These are phyloP conservation scores for Galerucella nymphaeae DNA, from an alignment of 2,888 invertebrate species.

Conservation along the genomic window DNA sequence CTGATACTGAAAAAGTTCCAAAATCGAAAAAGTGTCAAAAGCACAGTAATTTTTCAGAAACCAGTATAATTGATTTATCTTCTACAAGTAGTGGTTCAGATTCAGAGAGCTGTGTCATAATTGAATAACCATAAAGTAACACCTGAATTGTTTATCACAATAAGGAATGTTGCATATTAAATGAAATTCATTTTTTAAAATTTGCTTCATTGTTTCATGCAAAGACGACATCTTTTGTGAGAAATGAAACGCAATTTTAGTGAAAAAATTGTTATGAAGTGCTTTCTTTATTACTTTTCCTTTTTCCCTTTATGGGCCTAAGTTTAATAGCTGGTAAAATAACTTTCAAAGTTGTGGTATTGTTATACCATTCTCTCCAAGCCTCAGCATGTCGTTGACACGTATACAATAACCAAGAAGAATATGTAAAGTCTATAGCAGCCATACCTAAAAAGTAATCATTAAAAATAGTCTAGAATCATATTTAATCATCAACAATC, in stretches of 20 bases:
- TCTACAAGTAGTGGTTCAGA: neutral
- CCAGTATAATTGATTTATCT: neutral
- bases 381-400: conserved; percentile 60
- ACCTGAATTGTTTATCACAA: neutral
- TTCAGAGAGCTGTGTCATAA: neutral
- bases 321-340: conserved; percentile 58
- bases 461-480: neutral
- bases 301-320: conserved; percentile 35
- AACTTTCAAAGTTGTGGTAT: conserved; percentile 59
- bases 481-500: conserved; percentile 14
- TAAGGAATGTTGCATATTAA: neutral
- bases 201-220: no score
- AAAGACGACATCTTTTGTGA: neutral
- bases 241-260: neutral
- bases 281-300: neutral
- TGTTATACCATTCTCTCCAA: conserved; percentile 63
- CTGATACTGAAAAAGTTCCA: neutral
- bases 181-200: neutral
- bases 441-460: conserved; percentile 49
- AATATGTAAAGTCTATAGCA: conserved; percentile 64
- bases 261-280: neutral
- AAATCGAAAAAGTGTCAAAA: neutral
- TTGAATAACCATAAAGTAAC: neutral
- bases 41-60: neutral
- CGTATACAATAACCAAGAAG: conserved; percentile 63